These are phyloP conservation scores for Halictus quadricinctus DNA, from an alignment of 2,888 invertebrate species.

Conservation along the genomic window DNA sequence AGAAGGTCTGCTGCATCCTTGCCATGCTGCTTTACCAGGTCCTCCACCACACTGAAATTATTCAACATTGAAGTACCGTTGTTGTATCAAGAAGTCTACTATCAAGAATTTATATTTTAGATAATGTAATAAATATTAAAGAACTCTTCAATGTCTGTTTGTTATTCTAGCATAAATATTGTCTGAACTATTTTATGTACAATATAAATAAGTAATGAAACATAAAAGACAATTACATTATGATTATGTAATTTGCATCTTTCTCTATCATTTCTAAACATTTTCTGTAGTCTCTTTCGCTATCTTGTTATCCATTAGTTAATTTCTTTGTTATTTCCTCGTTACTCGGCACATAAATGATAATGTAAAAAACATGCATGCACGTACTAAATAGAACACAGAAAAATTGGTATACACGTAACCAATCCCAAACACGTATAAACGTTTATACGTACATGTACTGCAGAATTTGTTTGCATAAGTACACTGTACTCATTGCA, in stretches of 20 bases:
- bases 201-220: slow-evolving; percentile 47
- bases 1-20: slow-evolving; percentile 82
- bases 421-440: slow-evolving; percentile 53
- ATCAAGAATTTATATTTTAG: slow-evolving; percentile 13
- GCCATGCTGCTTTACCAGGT: slow-evolving; percentile 91
- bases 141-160: slow-evolving; percentile 12
- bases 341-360: slow-evolving; percentile 59
- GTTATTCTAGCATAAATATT: slow-evolving; percentile 31
- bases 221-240: slow-evolving; percentile 26
- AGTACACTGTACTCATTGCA: slow-evolving; percentile 59
- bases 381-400: slow-evolving; percentile 55
- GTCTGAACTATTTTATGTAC: slow-evolving; percentile 26
- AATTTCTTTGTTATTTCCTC: slow-evolving; percentile 42
- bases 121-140: slow-evolving; percentile 32
- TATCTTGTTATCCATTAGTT: slow-evolving; percentile 19
- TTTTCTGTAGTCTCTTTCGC: slow-evolving; percentile 36
- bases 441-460: slow-evolving; percentile 63
- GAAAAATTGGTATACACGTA: slow-evolving; percentile 51
- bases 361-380: slow-evolving; percentile 59
- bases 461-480: slow-evolving; percentile 56
- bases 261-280: slow-evolving; percentile 55
- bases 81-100: slow-evolving; percentile 11
- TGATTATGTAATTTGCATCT: slow-evolving; percentile 51
- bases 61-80: slow-evolving; percentile 37
- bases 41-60: slow-evolving; percentile 85